phyloP scores from a whole-genome alignment of 2,113 vertebrate genomes.

The Choloepus hoffmanni region DNA sequence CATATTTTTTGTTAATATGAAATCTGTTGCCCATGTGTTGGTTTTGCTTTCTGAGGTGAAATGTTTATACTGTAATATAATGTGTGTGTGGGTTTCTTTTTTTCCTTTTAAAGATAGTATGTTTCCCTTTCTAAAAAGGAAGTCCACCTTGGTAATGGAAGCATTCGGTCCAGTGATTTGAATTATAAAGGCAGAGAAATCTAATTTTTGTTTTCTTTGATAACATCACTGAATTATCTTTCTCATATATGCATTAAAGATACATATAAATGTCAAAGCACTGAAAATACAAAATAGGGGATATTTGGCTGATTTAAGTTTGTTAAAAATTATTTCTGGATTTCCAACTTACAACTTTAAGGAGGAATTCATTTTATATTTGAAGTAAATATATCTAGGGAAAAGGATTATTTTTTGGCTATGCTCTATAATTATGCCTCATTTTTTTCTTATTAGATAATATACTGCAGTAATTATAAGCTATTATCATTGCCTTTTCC shows the following conservation, averaged over 20 bases:
- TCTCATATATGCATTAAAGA: not conserved
- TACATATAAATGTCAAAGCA: not conserved
- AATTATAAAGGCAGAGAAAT: constrained; percentile 18
- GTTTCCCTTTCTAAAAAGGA: not conserved
- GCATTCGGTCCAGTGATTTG: not conserved
- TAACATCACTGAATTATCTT: not conserved
- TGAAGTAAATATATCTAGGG: constrained; percentile 14
- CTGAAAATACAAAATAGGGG: constrained; percentile 16
- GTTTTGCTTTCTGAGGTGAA: not conserved
- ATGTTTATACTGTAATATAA: not conserved
- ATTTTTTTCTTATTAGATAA: not conserved
- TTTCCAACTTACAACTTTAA: not conserved
- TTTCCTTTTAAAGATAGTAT: not conserved
- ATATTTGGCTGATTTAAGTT: not conserved
- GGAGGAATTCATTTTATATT: not conserved
- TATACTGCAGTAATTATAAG: not conserved
- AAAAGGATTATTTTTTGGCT: not conserved
- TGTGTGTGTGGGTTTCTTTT: not conserved
- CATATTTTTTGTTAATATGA: constrained; percentile 15
- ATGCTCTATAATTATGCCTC: not conserved
- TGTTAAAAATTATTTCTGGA: not conserved
- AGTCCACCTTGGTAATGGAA: not conserved
- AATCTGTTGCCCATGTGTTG: not conserved
- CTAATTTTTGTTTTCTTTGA: not conserved
- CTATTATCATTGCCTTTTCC: not conserved